Evolutionary conservation across 2,888 invertebrate genomes (phyloP), one percentile per base, ranked within the genome.

Genomic region (Drosophila formosana): DNA sequence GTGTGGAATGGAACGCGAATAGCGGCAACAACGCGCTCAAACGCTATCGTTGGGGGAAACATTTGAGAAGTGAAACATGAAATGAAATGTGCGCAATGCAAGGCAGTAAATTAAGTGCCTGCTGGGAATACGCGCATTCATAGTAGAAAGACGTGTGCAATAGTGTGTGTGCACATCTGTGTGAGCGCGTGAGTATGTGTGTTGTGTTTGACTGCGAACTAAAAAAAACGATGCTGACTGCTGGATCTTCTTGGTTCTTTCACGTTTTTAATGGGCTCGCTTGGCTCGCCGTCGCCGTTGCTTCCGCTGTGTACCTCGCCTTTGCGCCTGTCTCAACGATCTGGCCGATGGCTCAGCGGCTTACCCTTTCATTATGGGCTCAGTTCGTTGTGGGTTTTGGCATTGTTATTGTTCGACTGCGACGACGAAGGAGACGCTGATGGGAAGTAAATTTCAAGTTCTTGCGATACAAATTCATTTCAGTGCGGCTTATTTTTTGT

Each of bases 81-180:
- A 76, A 61, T 68, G 78, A 71, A 75, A 55, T 47, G 39, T 43
- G 39, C 23, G 39, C 41, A 47, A 47, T 39, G 74, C 61, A 53
- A 60, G 66, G 83, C 81, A 83, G 81, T 82, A 86, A 86, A 86
- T 86, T 86, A 86, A 88, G 83, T 83, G 88, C 78, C 86, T 85
- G 82, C 86, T 86, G 86, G 88, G 86, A 86, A 83, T 86, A 77
- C 70, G 58, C 51, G 41, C 61, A 55, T 60, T 45, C 67, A 60
- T 50, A 66, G 72, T 46, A 60, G 43, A 65, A 63, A 66, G 74
- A 18, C 66, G 77, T 70, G 47, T 51, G 34, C 26, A 25, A 23
- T 49, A 41, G 23, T n/a, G 28, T 37, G 39, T 39, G 11, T 46
- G 47, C 11, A 28, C 13, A 25, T 52, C 30, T 23, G 23, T 41